These are phyloP conservation scores for Acanthochromis polyacanthus DNA, from an alignment of 2,113 vertebrate genomes.

Conservation along the genomic window DNA sequence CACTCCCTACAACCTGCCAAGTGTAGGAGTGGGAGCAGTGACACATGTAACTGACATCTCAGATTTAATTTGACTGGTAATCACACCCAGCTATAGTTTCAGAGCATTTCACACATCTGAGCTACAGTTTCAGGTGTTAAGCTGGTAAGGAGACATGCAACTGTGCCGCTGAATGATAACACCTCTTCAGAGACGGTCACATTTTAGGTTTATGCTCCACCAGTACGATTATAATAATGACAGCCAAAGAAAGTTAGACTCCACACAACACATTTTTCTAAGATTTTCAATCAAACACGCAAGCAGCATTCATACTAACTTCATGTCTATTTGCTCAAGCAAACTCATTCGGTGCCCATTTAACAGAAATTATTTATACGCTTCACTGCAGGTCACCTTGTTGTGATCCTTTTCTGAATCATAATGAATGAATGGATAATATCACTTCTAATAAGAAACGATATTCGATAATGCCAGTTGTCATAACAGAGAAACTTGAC, in stretches of 20 bases:
- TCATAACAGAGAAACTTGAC: neutral
- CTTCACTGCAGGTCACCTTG: constrained; percentile 26
- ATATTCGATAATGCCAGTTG: neutral
- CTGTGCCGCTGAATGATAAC: constrained; percentile 73
- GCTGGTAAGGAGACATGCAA: constrained; percentile 70
- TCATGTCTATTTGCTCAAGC: neutral
- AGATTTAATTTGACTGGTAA: constrained; percentile 86
- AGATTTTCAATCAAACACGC: constrained; percentile 17
- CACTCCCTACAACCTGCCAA: constrained; percentile 73
- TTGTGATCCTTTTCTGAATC: constrained; percentile 13
- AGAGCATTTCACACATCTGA: constrained; percentile 81
- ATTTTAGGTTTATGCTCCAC: constrained; percentile 59
- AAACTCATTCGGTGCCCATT: constrained; percentile 8
- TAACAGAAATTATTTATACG: neutral
- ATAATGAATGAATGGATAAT: constrained; percentile 11
- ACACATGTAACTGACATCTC: constrained; percentile 83
- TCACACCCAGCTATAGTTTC: constrained; percentile 84
- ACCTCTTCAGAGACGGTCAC: constrained; percentile 65
- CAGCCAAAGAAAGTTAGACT: constrained; percentile 29
- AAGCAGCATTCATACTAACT: constrained; percentile 21
- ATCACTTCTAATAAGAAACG: constrained; percentile 27
- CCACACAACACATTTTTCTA: neutral
- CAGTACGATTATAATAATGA: constrained; percentile 54
- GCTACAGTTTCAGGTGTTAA: constrained; percentile 82
- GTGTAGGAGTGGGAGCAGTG: constrained; percentile 74